Percentiles rank a stretch among this genome's conserved stretches.
Evolutionary conservation across 2,888 invertebrate species (phyloP).

Genomic region (Camptogramma bilineatum): DNA sequence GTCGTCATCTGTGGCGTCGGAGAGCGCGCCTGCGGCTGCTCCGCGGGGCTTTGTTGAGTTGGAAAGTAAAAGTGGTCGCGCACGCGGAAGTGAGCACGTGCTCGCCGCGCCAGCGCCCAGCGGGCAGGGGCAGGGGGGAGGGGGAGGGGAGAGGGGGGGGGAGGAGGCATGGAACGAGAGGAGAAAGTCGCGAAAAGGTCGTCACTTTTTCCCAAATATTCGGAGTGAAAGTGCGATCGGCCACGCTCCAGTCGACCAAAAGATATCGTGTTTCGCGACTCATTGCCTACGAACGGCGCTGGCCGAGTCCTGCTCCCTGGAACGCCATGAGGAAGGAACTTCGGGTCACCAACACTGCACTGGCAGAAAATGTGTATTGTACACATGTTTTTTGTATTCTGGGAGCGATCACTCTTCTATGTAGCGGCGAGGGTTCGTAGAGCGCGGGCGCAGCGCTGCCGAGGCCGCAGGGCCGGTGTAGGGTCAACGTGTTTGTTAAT

Average conservation of each 20-base stretch:
- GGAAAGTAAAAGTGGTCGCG: conserved; percentile 80
- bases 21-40: conserved; percentile 2
- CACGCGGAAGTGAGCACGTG: conserved; percentile 74
- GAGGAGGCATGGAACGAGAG: conserved; percentile 46
- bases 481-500: conserved; percentile 43
- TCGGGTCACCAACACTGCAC: neutral
- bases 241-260: conserved; percentile 71
- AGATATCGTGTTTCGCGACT: conserved; percentile 44
- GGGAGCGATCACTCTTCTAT: too few species aligned
- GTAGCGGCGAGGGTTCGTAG: neutral
- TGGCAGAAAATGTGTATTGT: neutral
- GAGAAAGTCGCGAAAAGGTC: conserved; percentile 84
- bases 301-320: neutral
- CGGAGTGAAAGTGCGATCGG: conserved; percentile 77
- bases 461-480: conserved; percentile 30
- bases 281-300: neutral
- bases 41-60: conserved; percentile 52
- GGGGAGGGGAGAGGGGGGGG: conserved; percentile 36
- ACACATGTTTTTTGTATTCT: too few species aligned
- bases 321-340: neutral
- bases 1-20: conserved; percentile 12
- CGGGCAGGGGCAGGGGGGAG: conserved; percentile 41
- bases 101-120: conserved; percentile 32
- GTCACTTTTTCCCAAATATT: conserved; percentile 85
- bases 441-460: neutral